Evolutionary conservation across 2,797 vertebrate genomes (phyloP), one percentile per base, ranked within the genome.

Genomic region (Rhinatrema bivittatum): DNA sequence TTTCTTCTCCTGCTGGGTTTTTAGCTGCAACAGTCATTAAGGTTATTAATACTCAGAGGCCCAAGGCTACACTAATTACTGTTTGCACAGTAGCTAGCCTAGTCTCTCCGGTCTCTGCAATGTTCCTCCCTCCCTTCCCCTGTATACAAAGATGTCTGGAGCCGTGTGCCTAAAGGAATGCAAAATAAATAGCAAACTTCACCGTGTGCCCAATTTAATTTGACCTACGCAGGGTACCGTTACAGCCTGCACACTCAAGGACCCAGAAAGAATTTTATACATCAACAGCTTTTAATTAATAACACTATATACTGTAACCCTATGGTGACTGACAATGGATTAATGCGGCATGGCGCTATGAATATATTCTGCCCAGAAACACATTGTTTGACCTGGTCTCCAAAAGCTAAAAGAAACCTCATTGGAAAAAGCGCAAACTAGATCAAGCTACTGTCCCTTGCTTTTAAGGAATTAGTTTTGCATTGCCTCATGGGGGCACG

Each of bases 221-320:
- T 10, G 18, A 26, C 17, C 6, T 17, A 3, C 12, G 4, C 16
- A 26, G 21, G 3, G 25, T 7, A 17, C 4, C 6, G 31, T 25
- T 25, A 25, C 18, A 46, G 16, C 9, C 13, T 29, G 19, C 22
- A 20, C 36, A 17, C 24, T 17, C 6, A 16, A 20, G 17, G 16
- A 5, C 8, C 0, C 1, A 2, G 11, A 9, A 18, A 4, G 2
- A 16, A 21, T 7, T 10, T 9, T 1, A 3, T 26, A 28, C 20
- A 32, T 10, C 13, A 16, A n/a, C 32, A 16, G 7, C 10, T 12
- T 13, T 2, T 18, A 9, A 20, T 9, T 17, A 18, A 0, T 2
- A 10, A 25, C n/a, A n/a, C n/a, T n/a, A n/a, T n/a, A n/a, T n/a
- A n/a, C n/a, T n/a, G n/a, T n/a, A n/a, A n/a, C n/a, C n/a, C n/a